These are phyloP conservation scores for Episyrphus balteatus DNA, from an alignment of 1,140 invertebrate genomes.

Conservation along the genomic window DNA sequence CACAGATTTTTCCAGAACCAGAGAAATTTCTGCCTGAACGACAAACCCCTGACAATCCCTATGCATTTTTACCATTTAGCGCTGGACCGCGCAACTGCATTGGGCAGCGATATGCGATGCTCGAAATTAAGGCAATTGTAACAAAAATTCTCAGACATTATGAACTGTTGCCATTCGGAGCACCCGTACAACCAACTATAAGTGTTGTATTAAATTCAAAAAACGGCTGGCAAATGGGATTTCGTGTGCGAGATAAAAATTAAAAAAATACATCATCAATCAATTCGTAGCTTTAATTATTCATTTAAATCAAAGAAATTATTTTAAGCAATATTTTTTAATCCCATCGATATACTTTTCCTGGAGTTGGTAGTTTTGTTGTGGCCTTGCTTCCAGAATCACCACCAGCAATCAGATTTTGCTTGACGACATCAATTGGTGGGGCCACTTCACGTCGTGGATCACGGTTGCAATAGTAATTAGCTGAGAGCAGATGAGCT, in stretches of 20 bases:
- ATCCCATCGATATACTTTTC: slow-evolving; percentile 44
- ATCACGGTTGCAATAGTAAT: slow-evolving; percentile 73
- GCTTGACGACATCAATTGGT: slow-evolving; percentile 46
- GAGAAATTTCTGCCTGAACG: slow-evolving; percentile 51
- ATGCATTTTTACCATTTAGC: slow-evolving; percentile 51
- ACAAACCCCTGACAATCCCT: slow-evolving; percentile 38
- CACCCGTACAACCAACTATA: slow-evolving; percentile 16
- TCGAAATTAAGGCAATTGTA: slow-evolving; percentile 60
- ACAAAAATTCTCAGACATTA: slow-evolving; percentile 54
- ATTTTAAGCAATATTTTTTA: slow-evolving; percentile 9
- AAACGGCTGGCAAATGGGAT: slow-evolving; percentile 9
- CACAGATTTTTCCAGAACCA: slow-evolving; percentile 19
- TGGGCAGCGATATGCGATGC: slow-evolving; percentile 66
- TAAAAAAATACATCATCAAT: neutral
- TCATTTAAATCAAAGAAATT: no score
- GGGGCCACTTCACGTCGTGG: slow-evolving; percentile 58
- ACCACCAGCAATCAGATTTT: slow-evolving; percentile 16
- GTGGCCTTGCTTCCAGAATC: slow-evolving; percentile 6
- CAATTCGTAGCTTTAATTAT: no score
- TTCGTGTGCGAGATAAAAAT: neutral
- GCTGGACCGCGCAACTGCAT: slow-evolving; percentile 52
- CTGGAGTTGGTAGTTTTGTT: slow-evolving; percentile 40
- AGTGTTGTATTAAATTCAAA: slow-evolving; percentile 21
- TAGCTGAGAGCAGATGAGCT: slow-evolving; percentile 54
- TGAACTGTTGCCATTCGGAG: slow-evolving; percentile 19